Base-by-base conservation (phyloP, 1,140 invertebrate genomes). In the Bradynema listronoti region DNA sequence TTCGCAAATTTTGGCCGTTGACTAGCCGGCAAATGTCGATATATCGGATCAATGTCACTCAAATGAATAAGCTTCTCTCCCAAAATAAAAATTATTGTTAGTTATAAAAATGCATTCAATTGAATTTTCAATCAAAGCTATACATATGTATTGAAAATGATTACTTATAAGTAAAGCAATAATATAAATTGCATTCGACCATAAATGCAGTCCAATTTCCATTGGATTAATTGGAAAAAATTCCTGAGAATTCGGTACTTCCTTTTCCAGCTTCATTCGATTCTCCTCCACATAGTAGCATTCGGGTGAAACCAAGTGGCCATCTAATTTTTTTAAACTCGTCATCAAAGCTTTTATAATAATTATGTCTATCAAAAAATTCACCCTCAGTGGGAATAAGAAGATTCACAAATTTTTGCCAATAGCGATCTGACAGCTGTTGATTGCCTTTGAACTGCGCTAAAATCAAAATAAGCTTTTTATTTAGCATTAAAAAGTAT, bases 151-250 rank as follows among this genome's bases (percentile, higher is more conserved):
- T 54, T 16, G n/a, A 2, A 22, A 25, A 5, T 30, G 64, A 64
- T 65, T 66, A 82, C 82, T 89, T 24, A 98, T 80, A 29, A 98
- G 80, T 78, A 94, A 88, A 2, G 90, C 85, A 68, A 98, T 89
- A 50, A 97, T 85, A 78, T 92, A 94, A 80, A 98, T 82, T 0
- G 92, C 85, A 81, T 98, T 92, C 61, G 90, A 91, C 90, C 90
- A 92, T 14, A 87, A 72, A 73, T 85, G 86, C 16, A 86, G 65
- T 9, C 81, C 79, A 33, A 71, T 73, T 29, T 78, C 75, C 2
- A 77, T 56, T 47, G 75, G 79, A 27, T 79, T 80, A 1, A 83
- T 14, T 1, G 74, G 54, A 49, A 65, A 78, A 25, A 68, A 62
- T 2, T 83, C 78, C 36, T 85, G 85, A 46, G 83, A 85, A 42